Conservation (phyloP, 2,797 vertebrate genomes). For the Todus mexicanus region DNA sequence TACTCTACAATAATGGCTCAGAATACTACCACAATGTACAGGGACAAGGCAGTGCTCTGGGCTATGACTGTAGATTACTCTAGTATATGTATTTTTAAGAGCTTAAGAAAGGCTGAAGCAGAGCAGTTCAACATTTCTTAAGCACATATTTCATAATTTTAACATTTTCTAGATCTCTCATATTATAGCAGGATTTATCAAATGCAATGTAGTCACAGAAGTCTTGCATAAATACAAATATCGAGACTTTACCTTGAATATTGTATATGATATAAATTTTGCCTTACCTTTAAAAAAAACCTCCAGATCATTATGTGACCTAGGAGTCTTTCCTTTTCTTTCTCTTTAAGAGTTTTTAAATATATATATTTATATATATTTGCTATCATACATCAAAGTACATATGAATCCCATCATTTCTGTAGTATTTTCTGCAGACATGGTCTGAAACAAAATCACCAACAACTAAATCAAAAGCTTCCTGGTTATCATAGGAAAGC, state of each 20-base stretch:
- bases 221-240: constrained; percentile 51
- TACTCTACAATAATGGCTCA: constrained; percentile 68
- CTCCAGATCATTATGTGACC: constrained; percentile 29
- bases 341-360: constrained; percentile 34
- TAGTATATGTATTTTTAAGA: background rate
- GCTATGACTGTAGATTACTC: constrained; percentile 66
- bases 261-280: constrained; percentile 20
- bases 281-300: constrained; percentile 44
- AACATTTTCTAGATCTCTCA: background rate
- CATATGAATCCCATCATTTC: constrained; percentile 29
- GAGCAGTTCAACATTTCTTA: background rate
- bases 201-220: background rate
- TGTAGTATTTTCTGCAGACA: constrained; percentile 46
- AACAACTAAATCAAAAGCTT: background rate
- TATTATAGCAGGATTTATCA: constrained; percentile 38
- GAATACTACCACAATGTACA: constrained; percentile 33
- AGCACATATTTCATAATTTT: background rate
- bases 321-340: constrained; percentile 25
- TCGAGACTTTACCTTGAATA: constrained; percentile 21
- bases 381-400: constrained; percentile 55
- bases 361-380: constrained; percentile 46
- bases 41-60: constrained; percentile 56
- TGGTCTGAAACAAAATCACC: constrained; percentile 44
- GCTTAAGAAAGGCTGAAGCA: constrained; percentile 17
- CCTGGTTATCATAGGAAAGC: background rate